Percentiles rank a stretch among this genome's conserved stretches.
Evolutionary conservation across 2,888 invertebrate genomes (phyloP).

Genomic region (Meteorus cinctellus): DNA sequence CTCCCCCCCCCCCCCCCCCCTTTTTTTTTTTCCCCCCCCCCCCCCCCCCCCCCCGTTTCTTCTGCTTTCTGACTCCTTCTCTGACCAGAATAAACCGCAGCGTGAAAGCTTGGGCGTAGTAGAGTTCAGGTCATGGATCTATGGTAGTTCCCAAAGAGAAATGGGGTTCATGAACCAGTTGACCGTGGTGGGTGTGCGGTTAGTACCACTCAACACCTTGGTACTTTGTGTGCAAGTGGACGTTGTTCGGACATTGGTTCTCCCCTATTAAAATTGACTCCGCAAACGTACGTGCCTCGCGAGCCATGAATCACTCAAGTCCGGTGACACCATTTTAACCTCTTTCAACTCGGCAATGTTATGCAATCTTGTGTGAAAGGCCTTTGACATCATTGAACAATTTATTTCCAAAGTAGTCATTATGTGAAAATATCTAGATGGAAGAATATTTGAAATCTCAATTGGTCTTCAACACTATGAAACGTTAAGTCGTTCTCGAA

Average conservation of each 20-base stretch:
- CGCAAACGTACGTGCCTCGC: constrained; percentile 34
- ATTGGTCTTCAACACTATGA: no score
- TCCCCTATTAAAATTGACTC: constrained; percentile 40
- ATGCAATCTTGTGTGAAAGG: background rate
- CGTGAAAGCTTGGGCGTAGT: constrained; percentile 33
- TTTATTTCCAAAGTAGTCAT: background rate
- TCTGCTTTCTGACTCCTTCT: background rate
- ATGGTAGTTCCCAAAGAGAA: constrained; percentile 23
- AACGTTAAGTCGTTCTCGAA: no score
- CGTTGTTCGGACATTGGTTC: constrained; percentile 42
- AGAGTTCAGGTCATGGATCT: constrained; percentile 23
- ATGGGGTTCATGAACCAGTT: constrained; percentile 33
- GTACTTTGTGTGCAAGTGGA: constrained; percentile 36
- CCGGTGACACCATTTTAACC: constrained; percentile 8
- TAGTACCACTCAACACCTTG: constrained; percentile 36
- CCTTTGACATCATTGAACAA: constrained; percentile 4
- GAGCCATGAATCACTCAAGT: constrained; percentile 9
- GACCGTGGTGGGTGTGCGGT: constrained; percentile 36
- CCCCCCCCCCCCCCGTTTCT: background rate
- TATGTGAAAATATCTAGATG: no score
- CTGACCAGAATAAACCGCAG: constrained; percentile 26
- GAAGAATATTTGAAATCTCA: no score
- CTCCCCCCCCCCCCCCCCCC: background rate
- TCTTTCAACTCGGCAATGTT: background rate
- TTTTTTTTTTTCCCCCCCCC: no score